Evolutionary conservation across 2,888 invertebrate species (phyloP).

Genomic region (Cephus runcator): DNA sequence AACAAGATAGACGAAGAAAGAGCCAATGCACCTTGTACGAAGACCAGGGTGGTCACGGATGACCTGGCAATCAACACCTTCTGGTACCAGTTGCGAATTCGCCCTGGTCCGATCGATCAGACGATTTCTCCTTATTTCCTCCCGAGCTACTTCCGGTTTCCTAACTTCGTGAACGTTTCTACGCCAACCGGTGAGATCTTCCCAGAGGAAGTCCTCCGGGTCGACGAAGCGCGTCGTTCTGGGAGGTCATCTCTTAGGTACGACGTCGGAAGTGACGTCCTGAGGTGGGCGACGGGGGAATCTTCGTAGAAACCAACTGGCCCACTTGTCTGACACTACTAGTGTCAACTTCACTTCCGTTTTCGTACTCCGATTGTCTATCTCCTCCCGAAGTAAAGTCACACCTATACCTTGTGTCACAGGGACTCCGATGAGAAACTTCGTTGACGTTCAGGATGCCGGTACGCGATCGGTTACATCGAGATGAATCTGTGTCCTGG

Average conservation of each 20-base stretch:
- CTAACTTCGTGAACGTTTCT: background rate
- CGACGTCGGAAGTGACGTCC: background rate
- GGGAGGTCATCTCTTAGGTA: background rate
- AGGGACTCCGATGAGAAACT: background rate
- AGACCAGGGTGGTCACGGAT: conserved; percentile 28
- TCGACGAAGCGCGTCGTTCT: background rate
- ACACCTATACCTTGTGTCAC: background rate
- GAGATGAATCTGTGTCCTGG: background rate
- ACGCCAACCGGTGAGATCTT: background rate
- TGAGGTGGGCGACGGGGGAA: background rate
- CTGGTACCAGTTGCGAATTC: background rate
- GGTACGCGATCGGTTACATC: background rate
- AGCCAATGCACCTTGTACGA: background rate
- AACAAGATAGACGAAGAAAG: background rate
- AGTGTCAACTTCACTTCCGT: background rate
- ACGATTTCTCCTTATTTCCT: background rate
- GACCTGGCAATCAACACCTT: conserved; percentile 39
- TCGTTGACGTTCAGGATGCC: background rate
- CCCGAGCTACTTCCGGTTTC: background rate
- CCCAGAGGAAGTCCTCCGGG: background rate
- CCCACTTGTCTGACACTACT: background rate
- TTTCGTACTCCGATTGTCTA: background rate
- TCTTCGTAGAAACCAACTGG: background rate
- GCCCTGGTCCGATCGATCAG: background rate
- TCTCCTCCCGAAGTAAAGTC: background rate